Evolutionary conservation across 2,888 invertebrate genomes (phyloP), one percentile per base, ranked within the genome.

Genomic region (Calameuta filiformis): DNA sequence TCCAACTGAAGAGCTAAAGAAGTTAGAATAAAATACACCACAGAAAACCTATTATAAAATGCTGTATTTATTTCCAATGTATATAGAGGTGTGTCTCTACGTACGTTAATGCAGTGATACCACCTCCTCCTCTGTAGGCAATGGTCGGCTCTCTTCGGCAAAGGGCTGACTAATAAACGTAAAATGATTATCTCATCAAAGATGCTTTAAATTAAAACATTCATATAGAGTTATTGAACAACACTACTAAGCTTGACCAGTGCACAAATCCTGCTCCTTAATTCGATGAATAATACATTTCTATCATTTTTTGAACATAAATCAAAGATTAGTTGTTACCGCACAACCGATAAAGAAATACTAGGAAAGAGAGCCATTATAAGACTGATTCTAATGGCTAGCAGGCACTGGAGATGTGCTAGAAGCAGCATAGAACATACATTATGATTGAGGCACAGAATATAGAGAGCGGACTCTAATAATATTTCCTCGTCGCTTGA

Each of bases 31-130:
- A 34, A 73, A 69, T 35, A 15, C 12, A 37, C 12, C 4, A 75
- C 68, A 34, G 33, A 77, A 76, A 23, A 35, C 15, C 23, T 33
- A 33, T 76, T 83, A 56, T 56, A 80, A 81, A 76, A 82, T 83
- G 80, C 81, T 86, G 35, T 83, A 86, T 82, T 86, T 85, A 85
- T 84, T 85, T 79, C 76, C 82, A 82, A 80, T 86, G 82, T 86
- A 85, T 79, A 85, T 85, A 83, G 76, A 79, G 68, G 76, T 78
- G 73, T 76, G 79, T 23, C 56, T 23, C 56, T 56, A 23, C 56
- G 23, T 56, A 23, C 56, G 23, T 56, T 56, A 56, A 15, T 56
- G 56, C 23, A 56, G 56, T 9, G 23, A 56, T 56, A 56, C 23
- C 33, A 33, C 33, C 23, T 56, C 23, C 56, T 23, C 56, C 23